Percentiles rank a stretch among this genome's conserved stretches.
These are phyloP conservation scores for Hemicrepidius hirtus DNA, from an alignment of 2,888 invertebrate species.

Conservation along the genomic window DNA sequence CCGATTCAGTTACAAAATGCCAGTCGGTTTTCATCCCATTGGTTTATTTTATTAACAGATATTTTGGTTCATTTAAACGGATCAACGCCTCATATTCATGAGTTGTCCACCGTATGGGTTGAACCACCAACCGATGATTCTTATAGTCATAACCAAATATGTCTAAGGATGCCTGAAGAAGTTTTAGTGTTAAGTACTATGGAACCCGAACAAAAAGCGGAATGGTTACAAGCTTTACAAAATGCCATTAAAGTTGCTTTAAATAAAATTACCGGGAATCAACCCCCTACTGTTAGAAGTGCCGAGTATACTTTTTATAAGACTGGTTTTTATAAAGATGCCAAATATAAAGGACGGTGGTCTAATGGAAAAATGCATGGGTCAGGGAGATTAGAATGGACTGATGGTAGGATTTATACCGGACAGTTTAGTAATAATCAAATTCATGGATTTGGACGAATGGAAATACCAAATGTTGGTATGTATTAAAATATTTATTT, in stretches of 20 bases:
- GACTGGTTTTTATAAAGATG: conserved; percentile 82
- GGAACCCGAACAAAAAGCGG: conserved; percentile 82
- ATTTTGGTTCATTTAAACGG: conserved; percentile 85
- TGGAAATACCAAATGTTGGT: conserved; percentile 79
- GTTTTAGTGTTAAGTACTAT: conserved; percentile 79
- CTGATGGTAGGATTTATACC: conserved; percentile 85
- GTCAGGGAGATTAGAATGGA: conserved; percentile 87
- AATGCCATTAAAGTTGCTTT: conserved; percentile 81
- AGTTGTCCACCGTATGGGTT: conserved; percentile 86
- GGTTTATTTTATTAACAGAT: conserved; percentile 89
- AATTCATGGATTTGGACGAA: conserved; percentile 83
- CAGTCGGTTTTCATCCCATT: conserved; percentile 84
- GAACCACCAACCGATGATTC: conserved; percentile 78
- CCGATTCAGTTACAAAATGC: conserved; percentile 82
- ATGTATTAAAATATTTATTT: conserved; percentile 71
- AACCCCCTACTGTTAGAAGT: conserved; percentile 82
- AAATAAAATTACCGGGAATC: conserved; percentile 77
- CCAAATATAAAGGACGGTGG: conserved; percentile 89
- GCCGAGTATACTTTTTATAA: conserved; percentile 85
- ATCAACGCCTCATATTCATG: conserved; percentile 79
- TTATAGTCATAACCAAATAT: conserved; percentile 78
- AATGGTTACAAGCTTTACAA: conserved; percentile 87
- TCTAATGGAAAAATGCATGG: conserved; percentile 89
- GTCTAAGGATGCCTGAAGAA: conserved; percentile 87
- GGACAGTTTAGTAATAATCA: conserved; percentile 86